A percentile compares a stretch with the other conserved stretches of the same genome.
Evolutionary conservation across 2,797 vertebrate genomes (phyloP).

Genomic region (Clarias fuscus): DNA sequence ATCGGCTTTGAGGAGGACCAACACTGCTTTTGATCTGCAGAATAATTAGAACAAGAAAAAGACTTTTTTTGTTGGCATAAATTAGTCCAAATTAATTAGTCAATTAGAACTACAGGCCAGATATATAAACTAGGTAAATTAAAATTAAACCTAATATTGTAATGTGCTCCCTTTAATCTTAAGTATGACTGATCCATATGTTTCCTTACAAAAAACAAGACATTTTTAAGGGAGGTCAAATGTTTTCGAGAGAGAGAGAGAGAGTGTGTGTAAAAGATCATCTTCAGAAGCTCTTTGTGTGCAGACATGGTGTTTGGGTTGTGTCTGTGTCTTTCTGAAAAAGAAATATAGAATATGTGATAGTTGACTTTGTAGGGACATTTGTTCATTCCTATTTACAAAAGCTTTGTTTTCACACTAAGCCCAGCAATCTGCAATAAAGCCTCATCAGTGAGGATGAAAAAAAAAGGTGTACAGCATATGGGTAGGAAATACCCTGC

Average conservation of each 20-base stretch:
- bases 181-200: background rate
- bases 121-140: background rate
- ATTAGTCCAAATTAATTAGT: background rate
- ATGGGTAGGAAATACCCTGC: too few species aligned
- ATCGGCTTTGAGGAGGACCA: background rate
- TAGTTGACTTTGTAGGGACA: background rate
- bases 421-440: too few species aligned
- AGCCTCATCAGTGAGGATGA: too few species aligned
- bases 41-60: too few species aligned
- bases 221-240: background rate
- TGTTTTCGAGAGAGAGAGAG: background rate
- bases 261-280: background rate
- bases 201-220: background rate
- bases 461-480: too few species aligned
- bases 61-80: background rate
- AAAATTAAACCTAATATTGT: background rate
- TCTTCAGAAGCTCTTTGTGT: background rate
- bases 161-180: background rate
- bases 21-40: background rate
- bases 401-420: background rate
- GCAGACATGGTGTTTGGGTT: slow-evolving; percentile 4
- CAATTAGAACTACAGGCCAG: too few species aligned
- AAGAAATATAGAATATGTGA: background rate
- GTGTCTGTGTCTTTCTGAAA: background rate
- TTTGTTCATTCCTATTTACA: background rate